A percentile compares a stretch with the other conserved stretches of the same genome.
These are phyloP conservation scores for Myotis yumanensis DNA, from an alignment of 2,113 vertebrate genomes.

Conservation along the genomic window DNA sequence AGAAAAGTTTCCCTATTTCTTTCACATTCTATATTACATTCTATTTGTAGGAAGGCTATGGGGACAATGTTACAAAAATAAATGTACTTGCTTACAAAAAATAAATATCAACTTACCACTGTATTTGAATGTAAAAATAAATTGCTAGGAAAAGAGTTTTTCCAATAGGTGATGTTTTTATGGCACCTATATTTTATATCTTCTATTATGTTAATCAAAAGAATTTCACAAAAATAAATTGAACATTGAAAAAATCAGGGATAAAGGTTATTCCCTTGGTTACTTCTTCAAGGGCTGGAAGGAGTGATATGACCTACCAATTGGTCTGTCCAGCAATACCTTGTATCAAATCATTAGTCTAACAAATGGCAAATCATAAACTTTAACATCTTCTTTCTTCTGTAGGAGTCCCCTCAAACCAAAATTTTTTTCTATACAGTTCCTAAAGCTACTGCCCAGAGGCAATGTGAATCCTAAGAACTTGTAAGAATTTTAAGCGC, in stretches of 20 bases:
- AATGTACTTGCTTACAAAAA: slow-evolving; percentile 40
- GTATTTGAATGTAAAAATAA: slow-evolving; percentile 35
- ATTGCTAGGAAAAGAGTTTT: slow-evolving; percentile 6
- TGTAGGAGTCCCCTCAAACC: background rate
- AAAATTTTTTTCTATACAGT: background rate
- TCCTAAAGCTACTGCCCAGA: background rate
- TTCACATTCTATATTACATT: background rate
- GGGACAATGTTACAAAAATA: slow-evolving; percentile 19
- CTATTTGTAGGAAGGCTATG: background rate
- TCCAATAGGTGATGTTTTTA: background rate
- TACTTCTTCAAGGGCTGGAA: background rate
- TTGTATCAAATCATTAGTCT: background rate
- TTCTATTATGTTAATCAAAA: background rate
- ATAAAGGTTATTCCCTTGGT: slow-evolving; percentile 3
- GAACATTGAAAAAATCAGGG: background rate
- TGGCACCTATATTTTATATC: background rate
- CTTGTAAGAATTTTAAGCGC: background rate
- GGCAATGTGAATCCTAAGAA: slow-evolving; percentile 22
- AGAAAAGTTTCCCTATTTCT: slow-evolving; percentile 16
- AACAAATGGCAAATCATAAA: slow-evolving; percentile 14
- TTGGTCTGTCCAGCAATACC: background rate
- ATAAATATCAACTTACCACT: background rate
- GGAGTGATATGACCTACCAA: background rate
- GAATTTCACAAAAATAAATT: background rate
- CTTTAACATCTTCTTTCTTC: slow-evolving; percentile 13